phyloP scores from a whole-genome alignment of 2,113 vertebrate genomes.

The Crocuta crocuta region DNA sequence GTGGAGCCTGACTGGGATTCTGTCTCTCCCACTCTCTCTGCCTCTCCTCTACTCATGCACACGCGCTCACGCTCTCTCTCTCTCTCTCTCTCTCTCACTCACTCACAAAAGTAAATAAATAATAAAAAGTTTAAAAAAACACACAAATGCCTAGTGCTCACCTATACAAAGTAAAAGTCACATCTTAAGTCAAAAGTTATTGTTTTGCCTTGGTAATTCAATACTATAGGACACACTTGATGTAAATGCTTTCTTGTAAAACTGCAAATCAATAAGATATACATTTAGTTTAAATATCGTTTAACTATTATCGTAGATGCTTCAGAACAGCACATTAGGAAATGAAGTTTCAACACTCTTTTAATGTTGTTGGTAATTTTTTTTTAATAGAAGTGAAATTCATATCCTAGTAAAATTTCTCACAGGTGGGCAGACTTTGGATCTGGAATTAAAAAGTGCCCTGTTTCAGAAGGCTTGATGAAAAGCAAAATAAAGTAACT shows the following conservation, averaged over 20 bases:
- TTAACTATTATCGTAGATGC: constrained; percentile 14
- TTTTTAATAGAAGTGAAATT: not conserved
- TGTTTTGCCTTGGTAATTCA: not conserved
- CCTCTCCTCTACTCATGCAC: no score
- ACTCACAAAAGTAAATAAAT: no score
- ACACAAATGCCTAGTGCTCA: not conserved
- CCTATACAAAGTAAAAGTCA: not conserved
- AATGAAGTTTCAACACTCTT: constrained; percentile 48
- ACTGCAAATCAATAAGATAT: not conserved
- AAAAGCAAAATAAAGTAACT: constrained; percentile 21
- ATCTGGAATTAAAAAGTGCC: constrained; percentile 25
- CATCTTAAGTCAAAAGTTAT: not conserved
- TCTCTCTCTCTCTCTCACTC: no score
- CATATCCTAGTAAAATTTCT: constrained; percentile 28
- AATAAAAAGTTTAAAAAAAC: no score
- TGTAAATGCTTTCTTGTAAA: constrained; percentile 48
- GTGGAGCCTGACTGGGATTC: no score
- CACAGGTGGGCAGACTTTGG: not conserved
- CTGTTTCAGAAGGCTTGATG: not conserved
- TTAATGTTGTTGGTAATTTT: not conserved
- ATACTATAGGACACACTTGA: not conserved
- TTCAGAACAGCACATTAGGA: constrained; percentile 32
- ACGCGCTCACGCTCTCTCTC: no score
- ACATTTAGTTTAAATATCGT: constrained; percentile 27
- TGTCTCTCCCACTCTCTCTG: no score